These are phyloP conservation scores for Labrus mixtus DNA, from an alignment of 2,113 vertebrate genomes.

Conservation along the genomic window DNA sequence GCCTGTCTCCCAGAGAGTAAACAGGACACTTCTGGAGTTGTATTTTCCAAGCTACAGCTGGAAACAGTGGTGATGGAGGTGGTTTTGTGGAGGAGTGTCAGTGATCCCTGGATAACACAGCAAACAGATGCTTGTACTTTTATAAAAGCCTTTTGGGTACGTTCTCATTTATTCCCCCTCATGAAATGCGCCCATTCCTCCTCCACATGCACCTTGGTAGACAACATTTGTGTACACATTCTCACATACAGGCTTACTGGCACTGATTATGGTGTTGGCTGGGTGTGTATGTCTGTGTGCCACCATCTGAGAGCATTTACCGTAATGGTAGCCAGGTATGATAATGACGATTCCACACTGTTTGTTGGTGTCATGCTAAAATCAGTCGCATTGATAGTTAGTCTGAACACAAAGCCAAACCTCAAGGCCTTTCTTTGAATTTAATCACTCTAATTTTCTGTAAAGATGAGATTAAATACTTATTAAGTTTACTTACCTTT, in stretches of 20 bases:
- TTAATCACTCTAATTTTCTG: not conserved
- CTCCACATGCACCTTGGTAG: slow-evolving; percentile 19
- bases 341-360: slow-evolving; percentile 63
- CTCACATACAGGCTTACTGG: slow-evolving; percentile 35
- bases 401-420: slow-evolving; percentile 12
- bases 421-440: not conserved
- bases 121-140: slow-evolving; percentile 50
- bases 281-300: slow-evolving; percentile 10
- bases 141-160: slow-evolving; percentile 33
- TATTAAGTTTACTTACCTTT: not conserved
- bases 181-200: slow-evolving; percentile 31
- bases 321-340: slow-evolving; percentile 72
- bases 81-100: slow-evolving; percentile 11
- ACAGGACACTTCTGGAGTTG: slow-evolving; percentile 15
- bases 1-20: slow-evolving; percentile 38
- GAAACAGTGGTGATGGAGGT: not conserved
- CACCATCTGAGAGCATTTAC: slow-evolving; percentile 67
- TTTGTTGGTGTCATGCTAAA: slow-evolving; percentile 37
- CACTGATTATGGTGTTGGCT: slow-evolving; percentile 24
- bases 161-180: slow-evolving; percentile 40
- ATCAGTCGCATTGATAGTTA: slow-evolving; percentile 20
- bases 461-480: not conserved
- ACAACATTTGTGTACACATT: slow-evolving; percentile 3
- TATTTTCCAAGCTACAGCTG: slow-evolving; percentile 43
- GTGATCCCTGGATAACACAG: slow-evolving; percentile 17